Percentiles rank a stretch among this genome's conserved stretches.
phyloP scores from a whole-genome alignment of 1,140 invertebrate species.

The Paracyclopina nana region DNA sequence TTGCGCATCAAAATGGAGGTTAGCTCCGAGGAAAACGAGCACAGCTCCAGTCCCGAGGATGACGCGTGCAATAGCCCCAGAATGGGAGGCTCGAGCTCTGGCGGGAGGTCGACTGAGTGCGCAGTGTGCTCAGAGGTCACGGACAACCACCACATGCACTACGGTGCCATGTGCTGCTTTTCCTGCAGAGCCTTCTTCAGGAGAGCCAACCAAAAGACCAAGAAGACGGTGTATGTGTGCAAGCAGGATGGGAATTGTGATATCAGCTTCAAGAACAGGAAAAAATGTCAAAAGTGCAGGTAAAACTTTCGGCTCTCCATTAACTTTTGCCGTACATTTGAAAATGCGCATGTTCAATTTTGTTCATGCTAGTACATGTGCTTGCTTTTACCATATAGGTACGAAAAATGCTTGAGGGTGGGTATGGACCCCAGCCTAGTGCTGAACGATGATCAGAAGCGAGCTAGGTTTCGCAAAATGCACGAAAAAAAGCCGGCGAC shows the following conservation, averaged over 20 bases:
- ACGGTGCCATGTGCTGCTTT: slow-evolving; percentile 8
- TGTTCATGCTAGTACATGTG: too few relatives aligned
- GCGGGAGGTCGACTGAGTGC: not conserved
- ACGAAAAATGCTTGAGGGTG: slow-evolving; percentile 4
- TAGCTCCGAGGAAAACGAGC: too few relatives aligned
- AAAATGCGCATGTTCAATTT: too few relatives aligned
- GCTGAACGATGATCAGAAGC: slow-evolving; percentile 5
- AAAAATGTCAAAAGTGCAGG: slow-evolving; percentile 8
- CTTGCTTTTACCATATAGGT: too few relatives aligned
- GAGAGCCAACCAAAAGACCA: not conserved
- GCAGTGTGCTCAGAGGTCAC: not conserved
- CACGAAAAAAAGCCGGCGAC: not conserved
- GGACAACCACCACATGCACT: slow-evolving; percentile 4
- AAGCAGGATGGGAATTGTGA: not conserved
- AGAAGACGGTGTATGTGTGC: not conserved
- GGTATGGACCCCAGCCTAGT: slow-evolving; percentile 9
- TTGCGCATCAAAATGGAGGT: too few relatives aligned
- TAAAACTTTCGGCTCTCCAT: too few relatives aligned
- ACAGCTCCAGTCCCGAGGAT: too few relatives aligned
- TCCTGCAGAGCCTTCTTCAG: slow-evolving; percentile 11
- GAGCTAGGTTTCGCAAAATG: slow-evolving; percentile 4
- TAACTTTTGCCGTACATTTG: too few relatives aligned
- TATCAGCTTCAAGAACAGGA: slow-evolving; percentile 6
- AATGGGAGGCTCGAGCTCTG: too few relatives aligned
- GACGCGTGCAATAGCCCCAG: too few relatives aligned